Base-by-base conservation (phyloP, 2,113 vertebrate genomes). In the Aphelocoma coerulescens region DNA sequence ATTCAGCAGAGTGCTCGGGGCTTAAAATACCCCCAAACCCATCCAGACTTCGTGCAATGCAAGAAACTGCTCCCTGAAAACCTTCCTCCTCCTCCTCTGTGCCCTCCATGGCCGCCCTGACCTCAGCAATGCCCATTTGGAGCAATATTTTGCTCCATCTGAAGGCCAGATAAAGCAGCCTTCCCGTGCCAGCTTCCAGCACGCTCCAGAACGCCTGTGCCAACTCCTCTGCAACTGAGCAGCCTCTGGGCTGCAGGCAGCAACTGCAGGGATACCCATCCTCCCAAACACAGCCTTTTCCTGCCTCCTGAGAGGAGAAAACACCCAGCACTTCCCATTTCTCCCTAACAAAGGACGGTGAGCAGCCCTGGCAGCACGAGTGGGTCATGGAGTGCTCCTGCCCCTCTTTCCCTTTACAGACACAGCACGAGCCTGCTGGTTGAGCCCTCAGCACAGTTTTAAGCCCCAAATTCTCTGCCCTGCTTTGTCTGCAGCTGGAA, bases 191-290 rank as follows among this genome's bases (percentile, higher is more conserved):
- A 94, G 87, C 62, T 94, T 75, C 92, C 92, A 94, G 91, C 88
- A 85, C 14, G 35, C 55, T 89, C 71, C 80, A 2, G 44, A 86
- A 32, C 4, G 11, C 44, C 71, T 1, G 30, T 89, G 77, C 93
- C 95, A 91, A 8, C 66, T 87, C 66, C 85, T 88, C 46, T 30
- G 88, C 94, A 79, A 69, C 90, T 83, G 80, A 92, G 89, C 95
- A 96, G 57, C 95, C 89, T 83, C 83, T 15, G 84, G 77, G 85
- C 85, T 86, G 68, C 65, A 71, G 27, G 48, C 82, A 4, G 84
- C 77, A 63, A 39, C 85, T 94, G 91, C 43, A 78, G 96, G 93
- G 81, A 91, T 26, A 76, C 43, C 16, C 22, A 74, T 49, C 88
- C 89, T 49, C 85, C 67, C 73, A 78, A 49, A 55, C 78, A 39